phyloP scores from a whole-genome alignment of 2,888 invertebrate species.

The Halocaridina rubra region DNA sequence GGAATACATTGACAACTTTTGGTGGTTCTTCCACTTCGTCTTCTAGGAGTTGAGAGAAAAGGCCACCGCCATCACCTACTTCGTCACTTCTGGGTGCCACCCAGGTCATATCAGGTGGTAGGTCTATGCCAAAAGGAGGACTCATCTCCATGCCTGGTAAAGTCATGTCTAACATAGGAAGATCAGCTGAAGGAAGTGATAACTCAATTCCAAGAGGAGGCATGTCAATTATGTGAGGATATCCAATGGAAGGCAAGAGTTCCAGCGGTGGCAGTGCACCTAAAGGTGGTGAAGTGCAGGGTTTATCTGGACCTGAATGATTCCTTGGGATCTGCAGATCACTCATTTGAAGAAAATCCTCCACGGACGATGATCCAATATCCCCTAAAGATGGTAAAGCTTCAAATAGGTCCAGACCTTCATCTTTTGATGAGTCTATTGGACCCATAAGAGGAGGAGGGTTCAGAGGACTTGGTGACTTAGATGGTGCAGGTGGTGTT shows the following conservation, averaged over 20 bases:
- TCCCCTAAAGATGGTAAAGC: background rate
- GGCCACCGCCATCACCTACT: constrained; percentile 24
- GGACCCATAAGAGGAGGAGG: background rate
- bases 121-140: constrained; percentile 27
- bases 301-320: background rate
- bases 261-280: background rate
- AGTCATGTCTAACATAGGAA: background rate
- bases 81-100: constrained; percentile 23
- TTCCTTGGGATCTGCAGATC: background rate
- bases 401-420: background rate
- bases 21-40: constrained; percentile 29
- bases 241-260: background rate
- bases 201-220: background rate
- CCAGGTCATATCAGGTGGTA: constrained; percentile 50
- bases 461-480: background rate
- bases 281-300: background rate
- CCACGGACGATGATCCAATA: background rate
- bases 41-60: constrained; percentile 46
- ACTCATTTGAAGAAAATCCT: background rate
- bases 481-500: constrained; percentile 22
- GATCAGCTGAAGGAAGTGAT: background rate
- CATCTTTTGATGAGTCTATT: background rate
- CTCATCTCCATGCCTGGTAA: background rate
- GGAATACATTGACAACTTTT: constrained; percentile 65
- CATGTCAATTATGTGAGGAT: background rate